Evolutionary conservation across 2,113 vertebrate species (phyloP), one percentile per base, ranked within the genome.

Genomic region (Saguinus imperator): DNA sequence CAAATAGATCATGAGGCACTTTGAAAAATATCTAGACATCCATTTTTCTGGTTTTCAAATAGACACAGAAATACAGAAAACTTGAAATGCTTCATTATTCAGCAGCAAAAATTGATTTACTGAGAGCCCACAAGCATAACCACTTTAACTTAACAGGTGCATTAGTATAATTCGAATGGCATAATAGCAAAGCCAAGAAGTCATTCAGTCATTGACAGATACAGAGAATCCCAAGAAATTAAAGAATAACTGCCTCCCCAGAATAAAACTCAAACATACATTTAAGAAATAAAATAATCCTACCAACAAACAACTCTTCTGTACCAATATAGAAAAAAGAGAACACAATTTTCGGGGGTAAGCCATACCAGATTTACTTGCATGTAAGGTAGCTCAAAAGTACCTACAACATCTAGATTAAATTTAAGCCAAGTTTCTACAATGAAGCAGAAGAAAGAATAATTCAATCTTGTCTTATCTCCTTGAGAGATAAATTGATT

Each of bases 151-250:
- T 95, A 95, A 93, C 92, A 91, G 93, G 87, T 91, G 89, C 93
- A 91, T 98, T 96, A 87, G 82, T 85, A 89, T 95, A 93, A 98
- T 98, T 91, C 94, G 83, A 97, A 94, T 40, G n/a, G 86, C 91
- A 72, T 68, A 89, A 96, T 45, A 82, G 61, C 79, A 94, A 96
- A 95, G 91, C 83, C 91, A 93, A 84, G 95, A 94, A 89, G 87
- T 87, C 89, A 95, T 94, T 94, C 52, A 72, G 79, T 95, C 75
- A 88, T 13, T 94, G 68, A 94, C 91, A 93, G 95, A 94, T 84
- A 93, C 43, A 96, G 96, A 95, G 73, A 97, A 93, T 48, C 73
- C 73, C 94, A 93, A 95, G 89, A 95, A 91, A 94, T 94, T 50
- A 14, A n/a, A 89, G 97, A 93, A 96, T 61, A 93, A 85, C n/a